Conservation (phyloP, 2,797 vertebrate species). For the Tenualosa thibaudeaui region DNA sequence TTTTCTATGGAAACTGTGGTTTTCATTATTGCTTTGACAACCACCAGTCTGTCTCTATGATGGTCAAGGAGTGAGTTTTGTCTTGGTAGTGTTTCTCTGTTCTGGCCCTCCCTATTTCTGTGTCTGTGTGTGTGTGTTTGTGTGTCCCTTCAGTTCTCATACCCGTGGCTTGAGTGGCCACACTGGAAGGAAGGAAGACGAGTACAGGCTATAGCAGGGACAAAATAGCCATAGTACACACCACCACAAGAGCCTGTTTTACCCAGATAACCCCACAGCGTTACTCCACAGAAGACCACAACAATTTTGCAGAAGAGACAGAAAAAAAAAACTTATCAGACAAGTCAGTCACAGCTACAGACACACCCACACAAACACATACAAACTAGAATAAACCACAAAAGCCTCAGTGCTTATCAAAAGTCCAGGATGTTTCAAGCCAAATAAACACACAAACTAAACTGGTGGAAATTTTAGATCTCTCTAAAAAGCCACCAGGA, state of each 20-base stretch:
- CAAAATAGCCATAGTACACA: neutral
- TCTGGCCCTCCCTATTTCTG: neutral
- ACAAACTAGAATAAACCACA: neutral
- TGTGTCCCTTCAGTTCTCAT: neutral
- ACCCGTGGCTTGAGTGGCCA: neutral
- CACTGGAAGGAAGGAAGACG: conserved; percentile 21
- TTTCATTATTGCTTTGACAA: conserved; percentile 26
- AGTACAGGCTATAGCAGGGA: neutral
- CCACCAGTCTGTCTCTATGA: conserved; percentile 9
- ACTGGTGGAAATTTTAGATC: conserved; percentile 6
- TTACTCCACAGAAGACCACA: neutral
- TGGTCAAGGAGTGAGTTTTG: neutral
- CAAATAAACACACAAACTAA: conserved; percentile 5
- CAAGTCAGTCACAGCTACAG: neutral
- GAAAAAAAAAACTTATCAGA: neutral
- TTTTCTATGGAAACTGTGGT: neutral
- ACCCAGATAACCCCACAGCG: conserved; percentile 25
- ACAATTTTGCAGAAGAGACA: neutral
- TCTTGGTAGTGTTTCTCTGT: neutral
- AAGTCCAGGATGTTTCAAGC: conserved; percentile 19
- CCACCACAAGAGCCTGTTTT: conserved; percentile 22
- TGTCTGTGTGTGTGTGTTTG: neutral
- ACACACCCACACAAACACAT: conserved; percentile 7
- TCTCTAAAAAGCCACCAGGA: neutral
- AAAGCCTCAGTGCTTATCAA: conserved; percentile 15